Conservation (phyloP, 2,797 vertebrate genomes). For the Xenopus petersii region DNA sequence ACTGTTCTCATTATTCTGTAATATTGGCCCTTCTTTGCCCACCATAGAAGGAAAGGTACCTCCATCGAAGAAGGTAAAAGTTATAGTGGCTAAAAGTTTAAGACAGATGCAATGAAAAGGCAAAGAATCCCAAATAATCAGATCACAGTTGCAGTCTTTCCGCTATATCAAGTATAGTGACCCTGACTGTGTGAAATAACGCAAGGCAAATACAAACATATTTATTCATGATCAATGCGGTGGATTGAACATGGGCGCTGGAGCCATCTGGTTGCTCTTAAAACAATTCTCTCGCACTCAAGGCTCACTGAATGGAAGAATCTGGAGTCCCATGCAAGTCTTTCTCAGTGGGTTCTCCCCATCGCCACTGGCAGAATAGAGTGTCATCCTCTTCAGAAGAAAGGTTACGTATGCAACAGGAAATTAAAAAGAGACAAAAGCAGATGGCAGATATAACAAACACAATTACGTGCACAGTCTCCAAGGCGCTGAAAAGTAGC, state of each 20-base stretch:
- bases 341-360: neutral
- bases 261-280: conserved; percentile 46
- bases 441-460: conserved; percentile 51
- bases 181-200: conserved; percentile 2
- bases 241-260: conserved; percentile 21
- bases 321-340: conserved; percentile 11
- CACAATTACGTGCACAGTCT: conserved; percentile 52
- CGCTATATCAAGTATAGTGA: neutral
- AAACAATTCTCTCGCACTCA: conserved; percentile 16
- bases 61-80: no score
- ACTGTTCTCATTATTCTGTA: no score
- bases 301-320: conserved; percentile 7
- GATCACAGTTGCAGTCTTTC: no score
- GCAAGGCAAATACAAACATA: no score
- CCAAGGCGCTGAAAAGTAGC: conserved; percentile 56
- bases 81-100: no score
- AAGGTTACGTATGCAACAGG: conserved; percentile 42
- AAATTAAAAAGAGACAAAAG: conserved; percentile 39
- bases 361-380: conserved; percentile 29
- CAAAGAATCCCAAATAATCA: no score
- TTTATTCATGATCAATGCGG: conserved; percentile 4
- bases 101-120: no score
- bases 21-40: no score
- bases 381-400: conserved; percentile 22
- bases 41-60: no score